These are phyloP conservation scores for Toxotes lorentzi DNA, from an alignment of 2,797 vertebrate species.

Conservation along the genomic window DNA sequence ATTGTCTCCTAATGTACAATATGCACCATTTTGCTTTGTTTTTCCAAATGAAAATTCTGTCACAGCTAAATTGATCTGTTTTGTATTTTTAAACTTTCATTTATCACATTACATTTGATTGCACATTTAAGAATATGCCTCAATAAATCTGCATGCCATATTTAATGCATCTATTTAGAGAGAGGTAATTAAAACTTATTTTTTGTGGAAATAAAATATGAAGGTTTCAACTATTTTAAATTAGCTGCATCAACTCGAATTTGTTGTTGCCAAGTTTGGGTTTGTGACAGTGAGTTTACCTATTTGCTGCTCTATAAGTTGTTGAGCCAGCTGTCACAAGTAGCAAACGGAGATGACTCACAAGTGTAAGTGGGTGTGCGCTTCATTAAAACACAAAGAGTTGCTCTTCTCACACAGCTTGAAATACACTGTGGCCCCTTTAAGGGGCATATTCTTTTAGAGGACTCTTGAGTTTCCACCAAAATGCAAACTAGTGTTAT, in stretches of 20 bases:
- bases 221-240: not conserved
- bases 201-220: not conserved
- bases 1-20: not conserved
- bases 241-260: conserved; percentile 13
- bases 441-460: conserved; percentile 45
- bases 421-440: conserved; percentile 47
- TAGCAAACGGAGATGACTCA: conserved; percentile 49
- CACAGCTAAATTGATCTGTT: not conserved
- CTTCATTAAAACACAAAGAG: conserved; percentile 47
- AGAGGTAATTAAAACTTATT: not conserved
- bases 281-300: conserved; percentile 14
- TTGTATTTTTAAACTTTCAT: not conserved
- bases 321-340: conserved; percentile 43
- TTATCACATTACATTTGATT: not conserved
- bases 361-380: conserved; percentile 29
- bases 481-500: conserved; percentile 44
- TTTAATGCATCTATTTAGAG: not conserved
- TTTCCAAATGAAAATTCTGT: not conserved
- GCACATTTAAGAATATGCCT: not conserved
- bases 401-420: conserved; percentile 32
- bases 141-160: not conserved
- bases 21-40: not conserved
- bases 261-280: conserved; percentile 23
- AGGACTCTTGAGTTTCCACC: conserved; percentile 40
- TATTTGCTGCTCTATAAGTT: conserved; percentile 33